Conservation (phyloP, 2,797 vertebrate genomes). For the Tachyglossus aculeatus region DNA sequence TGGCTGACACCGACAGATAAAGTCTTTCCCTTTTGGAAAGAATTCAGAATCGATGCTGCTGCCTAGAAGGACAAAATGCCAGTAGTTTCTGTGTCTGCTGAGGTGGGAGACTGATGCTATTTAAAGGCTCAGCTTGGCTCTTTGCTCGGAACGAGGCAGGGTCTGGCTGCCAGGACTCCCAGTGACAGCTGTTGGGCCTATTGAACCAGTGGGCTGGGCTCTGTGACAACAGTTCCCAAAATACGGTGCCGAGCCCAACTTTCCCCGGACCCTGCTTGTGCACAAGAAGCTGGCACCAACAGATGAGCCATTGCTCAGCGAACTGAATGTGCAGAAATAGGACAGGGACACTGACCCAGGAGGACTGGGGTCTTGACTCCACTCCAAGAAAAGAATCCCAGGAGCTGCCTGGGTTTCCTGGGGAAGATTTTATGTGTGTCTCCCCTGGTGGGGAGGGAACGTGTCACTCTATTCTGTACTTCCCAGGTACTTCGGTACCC, state of each 20-base stretch:
- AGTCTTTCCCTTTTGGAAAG: background rate
- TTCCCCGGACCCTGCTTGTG: constrained; percentile 16
- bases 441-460: too few relatives aligned
- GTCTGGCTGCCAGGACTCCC: background rate
- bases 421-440: too few relatives aligned
- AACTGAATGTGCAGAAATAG: constrained; percentile 13
- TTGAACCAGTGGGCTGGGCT: background rate
- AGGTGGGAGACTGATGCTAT: too few relatives aligned
- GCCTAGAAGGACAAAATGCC: too few relatives aligned
- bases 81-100: too few relatives aligned
- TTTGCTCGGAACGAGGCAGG: background rate
- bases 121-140: background rate
- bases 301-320: constrained; percentile 26
- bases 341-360: background rate
- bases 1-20: too few relatives aligned
- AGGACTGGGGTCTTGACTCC: background rate
- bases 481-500: too few relatives aligned
- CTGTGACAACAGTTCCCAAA: constrained; percentile 24
- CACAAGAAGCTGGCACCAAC: background rate
- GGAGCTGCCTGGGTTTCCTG: too few relatives aligned
- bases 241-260: constrained; percentile 29
- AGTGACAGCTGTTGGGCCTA: background rate
- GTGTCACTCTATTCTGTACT: too few relatives aligned
- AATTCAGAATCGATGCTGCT: background rate
- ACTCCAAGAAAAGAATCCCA: background rate